These are phyloP conservation scores for Hyaena hyaena DNA, from an alignment of 2,113 vertebrate species.

Conservation along the genomic window DNA sequence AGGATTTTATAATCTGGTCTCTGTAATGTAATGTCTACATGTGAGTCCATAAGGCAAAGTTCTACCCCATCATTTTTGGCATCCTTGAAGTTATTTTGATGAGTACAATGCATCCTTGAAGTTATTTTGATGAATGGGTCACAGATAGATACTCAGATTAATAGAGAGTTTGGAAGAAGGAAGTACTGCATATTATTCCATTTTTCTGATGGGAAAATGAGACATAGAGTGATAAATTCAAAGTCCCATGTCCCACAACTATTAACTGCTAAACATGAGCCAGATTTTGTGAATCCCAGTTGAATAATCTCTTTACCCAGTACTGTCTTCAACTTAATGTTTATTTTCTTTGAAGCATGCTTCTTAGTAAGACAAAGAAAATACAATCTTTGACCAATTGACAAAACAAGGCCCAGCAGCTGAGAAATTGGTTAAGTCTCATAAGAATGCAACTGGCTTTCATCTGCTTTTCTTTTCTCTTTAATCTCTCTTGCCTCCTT, in stretches of 20 bases:
- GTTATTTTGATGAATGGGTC: slow-evolving; percentile 34
- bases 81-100: neutral
- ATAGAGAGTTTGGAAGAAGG: slow-evolving; percentile 21
- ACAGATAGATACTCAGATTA: slow-evolving; percentile 14
- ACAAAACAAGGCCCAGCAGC: slow-evolving; percentile 42
- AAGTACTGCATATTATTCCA: slow-evolving; percentile 19
- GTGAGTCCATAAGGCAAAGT: slow-evolving; percentile 33
- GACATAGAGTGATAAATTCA: slow-evolving; percentile 62
- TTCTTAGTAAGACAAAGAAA: slow-evolving; percentile 68
- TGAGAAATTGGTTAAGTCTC: slow-evolving; percentile 48
- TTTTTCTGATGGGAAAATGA: slow-evolving; percentile 77
- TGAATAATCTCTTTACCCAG: slow-evolving; percentile 70
- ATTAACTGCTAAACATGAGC: slow-evolving; percentile 65
- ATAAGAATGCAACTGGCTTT: slow-evolving; percentile 21
- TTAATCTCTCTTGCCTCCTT: neutral
- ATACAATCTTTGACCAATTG: slow-evolving; percentile 56
- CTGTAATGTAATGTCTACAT: slow-evolving; percentile 78
- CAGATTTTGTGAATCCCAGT: slow-evolving; percentile 73
- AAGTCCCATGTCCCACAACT: slow-evolving; percentile 59
- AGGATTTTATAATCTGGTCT: slow-evolving; percentile 62
- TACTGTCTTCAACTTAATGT: slow-evolving; percentile 66
- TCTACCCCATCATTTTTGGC: neutral
- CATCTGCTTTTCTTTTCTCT: neutral
- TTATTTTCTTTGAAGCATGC: slow-evolving; percentile 70
- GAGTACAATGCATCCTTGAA: neutral